Evolutionary conservation across 2,888 invertebrate species (phyloP).

Genomic region (Priocnemis perturbator): DNA sequence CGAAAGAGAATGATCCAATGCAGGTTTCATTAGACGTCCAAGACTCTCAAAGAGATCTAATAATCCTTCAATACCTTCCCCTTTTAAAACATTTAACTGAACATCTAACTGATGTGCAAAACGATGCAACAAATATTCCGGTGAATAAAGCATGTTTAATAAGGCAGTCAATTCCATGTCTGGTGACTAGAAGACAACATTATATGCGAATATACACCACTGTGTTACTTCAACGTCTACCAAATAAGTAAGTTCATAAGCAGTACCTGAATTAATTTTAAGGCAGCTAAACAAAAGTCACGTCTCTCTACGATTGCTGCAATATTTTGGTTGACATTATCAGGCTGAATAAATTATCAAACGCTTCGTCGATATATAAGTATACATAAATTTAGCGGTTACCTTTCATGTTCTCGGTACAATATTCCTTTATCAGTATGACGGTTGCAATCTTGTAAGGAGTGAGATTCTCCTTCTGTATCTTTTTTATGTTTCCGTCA

Average conservation of each 20-base stretch:
- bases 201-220: not conserved
- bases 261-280: slow-evolving; percentile 85
- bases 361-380: slow-evolving; percentile 9
- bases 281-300: slow-evolving; percentile 87
- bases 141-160: slow-evolving; percentile 80
- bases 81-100: slow-evolving; percentile 78
- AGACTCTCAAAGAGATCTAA: slow-evolving; percentile 81
- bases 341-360: not conserved
- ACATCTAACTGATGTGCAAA: slow-evolving; percentile 80
- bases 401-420: slow-evolving; percentile 79
- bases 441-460: slow-evolving; percentile 89
- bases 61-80: slow-evolving; percentile 78
- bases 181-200: slow-evolving; percentile 79
- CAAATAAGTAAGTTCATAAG: not conserved
- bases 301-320: slow-evolving; percentile 79
- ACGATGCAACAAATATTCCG: slow-evolving; percentile 79
- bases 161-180: slow-evolving; percentile 85
- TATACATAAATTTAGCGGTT: not conserved
- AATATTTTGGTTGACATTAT: slow-evolving; percentile 56
- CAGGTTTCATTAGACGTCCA: slow-evolving; percentile 79
- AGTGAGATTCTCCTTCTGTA: slow-evolving; percentile 81
- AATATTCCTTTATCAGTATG: slow-evolving; percentile 86
- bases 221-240: not conserved
- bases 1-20: slow-evolving; percentile 62
- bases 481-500: slow-evolving; percentile 68